phyloP scores from a whole-genome alignment of 2,113 vertebrate genomes.

The Sinocyclocheilus grahami region DNA sequence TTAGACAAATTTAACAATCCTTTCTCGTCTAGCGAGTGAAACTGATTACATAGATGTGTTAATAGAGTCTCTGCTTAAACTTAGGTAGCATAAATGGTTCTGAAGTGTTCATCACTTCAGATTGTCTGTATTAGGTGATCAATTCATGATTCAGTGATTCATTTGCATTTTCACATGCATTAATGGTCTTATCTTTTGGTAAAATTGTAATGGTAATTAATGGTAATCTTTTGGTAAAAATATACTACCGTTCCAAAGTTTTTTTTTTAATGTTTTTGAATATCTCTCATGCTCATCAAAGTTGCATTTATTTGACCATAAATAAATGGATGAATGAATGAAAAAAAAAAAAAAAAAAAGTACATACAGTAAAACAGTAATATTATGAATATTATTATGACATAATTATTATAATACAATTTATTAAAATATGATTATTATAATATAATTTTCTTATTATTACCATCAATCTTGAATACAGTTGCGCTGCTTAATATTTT shows the following conservation, averaged over 20 bases:
- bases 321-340: no score
- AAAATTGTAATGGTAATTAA: no score
- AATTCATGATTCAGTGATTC: background rate
- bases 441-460: no score
- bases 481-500: no score
- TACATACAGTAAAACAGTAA: background rate
- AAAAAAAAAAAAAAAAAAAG: no score
- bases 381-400: background rate
- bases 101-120: background rate
- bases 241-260: background rate
- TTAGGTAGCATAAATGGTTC: background rate
- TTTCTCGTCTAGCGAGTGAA: background rate
- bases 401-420: no score
- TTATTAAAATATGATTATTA: no score
- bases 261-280: no score
- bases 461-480: no score
- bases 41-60: background rate
- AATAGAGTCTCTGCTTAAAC: background rate
- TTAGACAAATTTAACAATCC: no score
- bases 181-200: background rate
- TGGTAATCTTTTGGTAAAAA: background rate
- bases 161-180: background rate
- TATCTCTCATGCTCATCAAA: background rate
- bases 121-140: background rate
- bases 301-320: background rate